Evolutionary conservation across 2,113 vertebrate species (phyloP).

Genomic region (Rhea pennata): DNA sequence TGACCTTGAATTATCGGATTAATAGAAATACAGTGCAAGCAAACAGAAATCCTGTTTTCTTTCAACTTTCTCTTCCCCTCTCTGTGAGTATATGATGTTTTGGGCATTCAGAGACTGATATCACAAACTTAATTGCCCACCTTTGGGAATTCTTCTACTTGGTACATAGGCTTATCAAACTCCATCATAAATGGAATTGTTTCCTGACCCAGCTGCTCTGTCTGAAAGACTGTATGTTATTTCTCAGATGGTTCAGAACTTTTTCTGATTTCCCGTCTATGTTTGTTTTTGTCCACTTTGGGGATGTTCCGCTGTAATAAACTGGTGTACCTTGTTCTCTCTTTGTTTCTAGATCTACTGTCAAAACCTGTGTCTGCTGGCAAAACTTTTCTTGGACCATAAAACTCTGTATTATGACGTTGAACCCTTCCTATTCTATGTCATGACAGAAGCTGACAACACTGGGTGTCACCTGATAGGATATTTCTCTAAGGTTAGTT

Average conservation of each 20-base stretch:
- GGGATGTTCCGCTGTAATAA: neutral
- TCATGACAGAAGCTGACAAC: constrained; percentile 99
- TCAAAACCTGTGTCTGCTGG: constrained; percentile 97
- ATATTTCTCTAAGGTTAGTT: constrained; percentile 96
- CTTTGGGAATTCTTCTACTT: neutral
- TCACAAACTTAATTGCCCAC: neutral
- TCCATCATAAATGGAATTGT: neutral
- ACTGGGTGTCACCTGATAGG: constrained; percentile 98
- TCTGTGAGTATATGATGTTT: neutral
- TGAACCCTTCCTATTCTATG: constrained; percentile 99
- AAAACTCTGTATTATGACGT: constrained; percentile 98
- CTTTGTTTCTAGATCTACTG: constrained; percentile 90
- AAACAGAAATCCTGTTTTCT: neutral
- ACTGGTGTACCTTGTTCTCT: neutral
- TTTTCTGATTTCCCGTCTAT: neutral
- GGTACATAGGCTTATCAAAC: neutral
- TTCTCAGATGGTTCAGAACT: neutral
- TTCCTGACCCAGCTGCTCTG: neutral
- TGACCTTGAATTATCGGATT: neutral
- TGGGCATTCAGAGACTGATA: neutral
- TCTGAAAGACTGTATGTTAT: neutral
- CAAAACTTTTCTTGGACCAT: constrained; percentile 98
- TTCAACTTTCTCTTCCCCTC: neutral
- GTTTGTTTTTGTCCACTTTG: neutral
- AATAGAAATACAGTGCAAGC: neutral